Conservation (phyloP, 53 echinoderm and acorn worm species). For the Astropecten irregularis region DNA sequence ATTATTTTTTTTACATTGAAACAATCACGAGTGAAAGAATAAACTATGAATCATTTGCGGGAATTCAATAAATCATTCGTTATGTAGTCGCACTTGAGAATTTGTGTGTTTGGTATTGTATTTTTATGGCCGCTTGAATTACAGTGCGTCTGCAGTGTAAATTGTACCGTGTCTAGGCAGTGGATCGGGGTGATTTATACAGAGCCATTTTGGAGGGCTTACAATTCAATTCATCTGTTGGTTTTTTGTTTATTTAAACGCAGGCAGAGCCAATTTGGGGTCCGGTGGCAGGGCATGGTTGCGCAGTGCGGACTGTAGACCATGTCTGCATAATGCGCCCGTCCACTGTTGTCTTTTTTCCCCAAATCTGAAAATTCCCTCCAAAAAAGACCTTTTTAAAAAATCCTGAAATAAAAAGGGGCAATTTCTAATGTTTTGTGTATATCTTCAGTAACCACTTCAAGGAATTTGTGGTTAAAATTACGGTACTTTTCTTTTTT, state of each 20-base stretch:
- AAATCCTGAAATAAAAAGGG: too few species aligned
- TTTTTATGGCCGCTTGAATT: background rate
- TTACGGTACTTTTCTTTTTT: too few species aligned
- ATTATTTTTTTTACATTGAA: background rate
- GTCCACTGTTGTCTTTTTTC: too few species aligned
- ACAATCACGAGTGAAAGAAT: background rate
- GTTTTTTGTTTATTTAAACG: slow-evolving; percentile 20
- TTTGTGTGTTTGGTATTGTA: too few species aligned
- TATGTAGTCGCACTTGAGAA: background rate
- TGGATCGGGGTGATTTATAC: slow-evolving; percentile 5
- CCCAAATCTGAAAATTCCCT: too few species aligned
- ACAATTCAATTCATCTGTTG: slow-evolving; percentile 5
- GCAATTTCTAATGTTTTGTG: too few species aligned
- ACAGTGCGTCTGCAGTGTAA: background rate
- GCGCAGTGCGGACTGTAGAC: too few species aligned
- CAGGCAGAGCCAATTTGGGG: background rate
- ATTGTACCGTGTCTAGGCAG: slow-evolving; percentile 20
- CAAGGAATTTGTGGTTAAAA: too few species aligned
- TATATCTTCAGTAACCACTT: too few species aligned
- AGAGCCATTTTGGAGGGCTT: too few species aligned
- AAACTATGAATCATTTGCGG: slow-evolving; percentile 2
- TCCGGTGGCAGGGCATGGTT: background rate
- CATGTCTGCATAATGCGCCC: too few species aligned
- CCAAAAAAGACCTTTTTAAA: too few species aligned
- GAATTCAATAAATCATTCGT: slow-evolving; percentile 11